Evolutionary conservation across 2,797 vertebrate species (phyloP).

Genomic region (Geotrypetes seraphini): DNA sequence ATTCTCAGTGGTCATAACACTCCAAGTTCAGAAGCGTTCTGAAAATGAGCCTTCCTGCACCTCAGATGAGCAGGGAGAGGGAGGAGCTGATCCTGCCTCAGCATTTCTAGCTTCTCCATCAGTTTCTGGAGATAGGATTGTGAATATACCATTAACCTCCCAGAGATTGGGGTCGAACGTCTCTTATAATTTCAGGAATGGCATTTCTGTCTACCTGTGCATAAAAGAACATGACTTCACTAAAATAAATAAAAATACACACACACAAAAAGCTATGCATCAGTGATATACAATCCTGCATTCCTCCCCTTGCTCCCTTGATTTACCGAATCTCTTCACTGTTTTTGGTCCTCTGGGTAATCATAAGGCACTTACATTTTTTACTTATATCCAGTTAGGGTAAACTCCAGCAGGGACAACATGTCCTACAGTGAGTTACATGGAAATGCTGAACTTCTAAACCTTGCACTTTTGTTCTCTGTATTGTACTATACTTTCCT

Average conservation of each 20-base stretch:
- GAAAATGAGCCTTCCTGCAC: no score
- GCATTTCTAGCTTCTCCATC: slow-evolving; percentile 1
- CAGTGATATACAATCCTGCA: neutral
- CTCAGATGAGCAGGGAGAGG: slow-evolving; percentile 4
- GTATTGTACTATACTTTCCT: no score
- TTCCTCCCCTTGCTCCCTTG: no score
- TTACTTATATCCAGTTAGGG: no score
- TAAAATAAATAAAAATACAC: neutral
- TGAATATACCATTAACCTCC: slow-evolving; percentile 10
- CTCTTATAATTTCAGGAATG: neutral
- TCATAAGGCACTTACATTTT: no score
- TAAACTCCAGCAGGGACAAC: no score
- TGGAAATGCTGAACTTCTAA: no score
- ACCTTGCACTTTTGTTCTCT: no score
- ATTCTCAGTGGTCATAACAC: slow-evolving; percentile 16
- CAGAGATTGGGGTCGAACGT: neutral
- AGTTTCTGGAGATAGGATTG: neutral
- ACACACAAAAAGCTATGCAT: neutral
- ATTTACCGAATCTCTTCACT: no score
- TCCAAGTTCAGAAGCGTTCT: slow-evolving; percentile 13
- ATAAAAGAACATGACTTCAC: neutral
- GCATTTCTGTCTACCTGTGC: neutral
- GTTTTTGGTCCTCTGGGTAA: no score
- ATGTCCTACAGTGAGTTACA: no score
- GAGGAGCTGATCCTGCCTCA: slow-evolving; percentile 1